Base-by-base conservation (phyloP, 2,888 invertebrate genomes). In the Dasysyrphus albostriatus region DNA sequence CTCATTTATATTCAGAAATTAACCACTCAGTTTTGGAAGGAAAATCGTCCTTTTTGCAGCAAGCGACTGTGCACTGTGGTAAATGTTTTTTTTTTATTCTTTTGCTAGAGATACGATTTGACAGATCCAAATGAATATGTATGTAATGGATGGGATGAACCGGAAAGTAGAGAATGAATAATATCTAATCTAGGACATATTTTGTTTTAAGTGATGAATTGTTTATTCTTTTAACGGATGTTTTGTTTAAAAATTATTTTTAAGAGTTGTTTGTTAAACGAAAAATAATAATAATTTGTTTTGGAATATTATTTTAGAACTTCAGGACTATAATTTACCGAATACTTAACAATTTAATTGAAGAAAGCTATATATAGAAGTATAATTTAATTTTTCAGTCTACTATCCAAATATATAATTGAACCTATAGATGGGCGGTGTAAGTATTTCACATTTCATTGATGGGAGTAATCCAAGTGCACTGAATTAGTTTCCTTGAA, bases 41-140 rank as follows among this genome's bases (percentile, higher is more conserved):
- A 56, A 78, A 47, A 34, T 19, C 7, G 29, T 56, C 37, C 63
- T 24, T 32, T 24, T 54, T 59, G 34, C 19, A 70, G 29, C 24
- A 67, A 75, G 65, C 79, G 37, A 69, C 51, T 14, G 49, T 54
- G 54, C 32, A 32, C 69, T 24, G 9, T 54, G 61, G 47, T 16
- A 58, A 51, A 49, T 65, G 34, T 54, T 72, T 75, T 80, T 75
- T 58, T 69, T 69, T 65, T 19, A n/a, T 81, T 65, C 7, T 12
- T 39, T 61, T 58, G 32, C 34, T 39, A 58, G 59, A 58, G 59
- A 56, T 72, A 44, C 58, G 34, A 24, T 58, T 78, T 87, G 87
- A 87, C 87, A 87, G 78, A 34, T 87, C 10, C 4, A 34, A 24
- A 67, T 49, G 37, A 67, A 56, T 58, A 16, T 75, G 70, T 58